Evolutionary conservation across 2,113 vertebrate species (phyloP), one percentile per base, ranked within the genome.

Genomic region (Phasianus colchicus): DNA sequence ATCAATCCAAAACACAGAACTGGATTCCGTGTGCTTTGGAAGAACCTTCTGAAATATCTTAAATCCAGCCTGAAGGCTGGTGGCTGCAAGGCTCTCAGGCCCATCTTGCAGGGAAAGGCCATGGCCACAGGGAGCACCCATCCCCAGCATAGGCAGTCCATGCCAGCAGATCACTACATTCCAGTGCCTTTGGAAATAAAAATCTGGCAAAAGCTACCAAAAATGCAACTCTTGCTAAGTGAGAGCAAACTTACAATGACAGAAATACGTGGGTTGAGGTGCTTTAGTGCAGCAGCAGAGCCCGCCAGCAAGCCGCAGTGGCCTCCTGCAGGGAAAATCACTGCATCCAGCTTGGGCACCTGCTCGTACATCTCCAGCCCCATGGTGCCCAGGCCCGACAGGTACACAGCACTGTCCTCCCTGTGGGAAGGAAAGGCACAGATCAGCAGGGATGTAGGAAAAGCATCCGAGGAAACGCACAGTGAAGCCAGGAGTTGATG

Each of bases 331-430:
- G 99, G 98, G 79, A 99, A 96, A 73, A 99, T 97, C 89, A 99
- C 98, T 0, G 98, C 98, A 0, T 99, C 98, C 96, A 99, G 93
- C 92, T 98, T 98, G 90, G 98, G 97, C 86, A 99, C 98, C 95
- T 99, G 99, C 77, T 99, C 98, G 3, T 97, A 98, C 74, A 99
- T 97, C 96, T 99, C 99, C 96, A 99, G 97, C 34, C 98, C 99
- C 90, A 99, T 97, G 1, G 99, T 99, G 2, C 99, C 99, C 96
- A 99, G 96, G 14, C 99, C 99, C 1, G 99, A 98, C 94, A 99
- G 96, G 91, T 98, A 99, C 10, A 94, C 94, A 61, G 97, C 94
- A 79, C 96, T 98, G 5, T 99, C 98, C 75, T 98, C 98, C 94
- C 99, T 99, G 97, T 0, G 11, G 65, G 70, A 47, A 69, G 75